phyloP scores from a whole-genome alignment of 2,888 invertebrate species.

The Schizaphis graminum region DNA sequence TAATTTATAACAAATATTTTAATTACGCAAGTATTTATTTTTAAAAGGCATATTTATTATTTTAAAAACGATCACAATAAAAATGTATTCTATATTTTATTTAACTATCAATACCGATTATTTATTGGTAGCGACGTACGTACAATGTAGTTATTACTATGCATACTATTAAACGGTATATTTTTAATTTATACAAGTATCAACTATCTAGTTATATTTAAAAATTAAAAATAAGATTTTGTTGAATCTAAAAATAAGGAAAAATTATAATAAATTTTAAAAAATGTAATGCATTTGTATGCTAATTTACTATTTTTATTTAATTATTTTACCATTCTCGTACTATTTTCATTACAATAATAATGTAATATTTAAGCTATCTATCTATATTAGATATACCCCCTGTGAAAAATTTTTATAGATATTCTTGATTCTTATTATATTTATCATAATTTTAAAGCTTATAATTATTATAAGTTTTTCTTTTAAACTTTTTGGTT shows the following conservation, averaged over 20 bases:
- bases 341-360: background rate
- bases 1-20: background rate
- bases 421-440: background rate
- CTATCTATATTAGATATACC: background rate
- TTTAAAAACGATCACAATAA: background rate
- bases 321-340: background rate
- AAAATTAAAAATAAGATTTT: background rate
- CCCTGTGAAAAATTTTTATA: background rate
- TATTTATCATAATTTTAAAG: no score
- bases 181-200: background rate
- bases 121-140: background rate
- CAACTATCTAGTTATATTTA: no score
- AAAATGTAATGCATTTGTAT: background rate
- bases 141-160: background rate
- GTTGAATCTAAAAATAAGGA: background rate
- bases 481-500: background rate
- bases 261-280: background rate
- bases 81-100: background rate
- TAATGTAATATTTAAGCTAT: background rate
- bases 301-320: background rate
- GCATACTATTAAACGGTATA: background rate
- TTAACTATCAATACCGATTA: background rate
- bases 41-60: background rate
- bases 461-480: background rate
- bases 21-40: background rate